These are phyloP conservation scores for Cantharis nigra DNA, from an alignment of 2,888 invertebrate species.

Conservation along the genomic window DNA sequence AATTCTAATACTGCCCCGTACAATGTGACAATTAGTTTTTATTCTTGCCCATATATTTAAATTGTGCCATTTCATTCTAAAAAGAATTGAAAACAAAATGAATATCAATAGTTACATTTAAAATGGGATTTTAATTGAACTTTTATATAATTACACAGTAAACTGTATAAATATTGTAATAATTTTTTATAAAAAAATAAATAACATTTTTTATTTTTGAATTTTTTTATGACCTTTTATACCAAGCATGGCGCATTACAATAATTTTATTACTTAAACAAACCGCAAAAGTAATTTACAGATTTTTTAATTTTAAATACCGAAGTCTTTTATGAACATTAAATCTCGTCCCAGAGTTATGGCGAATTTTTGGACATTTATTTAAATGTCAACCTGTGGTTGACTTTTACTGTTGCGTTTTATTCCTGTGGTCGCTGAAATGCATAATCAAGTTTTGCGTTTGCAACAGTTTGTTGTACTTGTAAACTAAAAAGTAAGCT, in stretches of 20 bases:
- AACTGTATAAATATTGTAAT: conserved; percentile 24
- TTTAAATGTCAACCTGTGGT: not conserved
- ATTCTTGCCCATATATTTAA: conserved; percentile 1
- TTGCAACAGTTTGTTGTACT: not conserved
- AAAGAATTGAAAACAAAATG: conserved; percentile 7
- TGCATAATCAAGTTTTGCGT: not conserved
- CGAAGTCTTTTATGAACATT: not conserved
- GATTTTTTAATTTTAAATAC: not conserved
- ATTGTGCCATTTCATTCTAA: conserved; percentile 16
- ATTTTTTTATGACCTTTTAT: not conserved
- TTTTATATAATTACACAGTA: conserved; percentile 8
- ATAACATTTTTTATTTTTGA: conserved; percentile 6
- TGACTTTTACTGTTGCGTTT: not conserved
- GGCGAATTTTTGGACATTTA: not conserved
- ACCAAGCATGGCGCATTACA: not conserved
- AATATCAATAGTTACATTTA: conserved; percentile 16
- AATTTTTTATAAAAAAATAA: conserved; percentile 23
- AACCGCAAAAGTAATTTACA: not conserved
- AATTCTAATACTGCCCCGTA: conserved; percentile 2
- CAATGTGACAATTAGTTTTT: conserved; percentile 3
- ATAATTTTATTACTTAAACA: not conserved
- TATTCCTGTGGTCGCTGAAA: not conserved
- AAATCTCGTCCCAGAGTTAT: not conserved
- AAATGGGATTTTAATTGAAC: conserved; percentile 15
- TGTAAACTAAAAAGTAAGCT: not conserved